Percentiles rank a stretch among this genome's conserved stretches.
Evolutionary conservation across 2,113 vertebrate species (phyloP).

Genomic region (Podocnemis expansa): DNA sequence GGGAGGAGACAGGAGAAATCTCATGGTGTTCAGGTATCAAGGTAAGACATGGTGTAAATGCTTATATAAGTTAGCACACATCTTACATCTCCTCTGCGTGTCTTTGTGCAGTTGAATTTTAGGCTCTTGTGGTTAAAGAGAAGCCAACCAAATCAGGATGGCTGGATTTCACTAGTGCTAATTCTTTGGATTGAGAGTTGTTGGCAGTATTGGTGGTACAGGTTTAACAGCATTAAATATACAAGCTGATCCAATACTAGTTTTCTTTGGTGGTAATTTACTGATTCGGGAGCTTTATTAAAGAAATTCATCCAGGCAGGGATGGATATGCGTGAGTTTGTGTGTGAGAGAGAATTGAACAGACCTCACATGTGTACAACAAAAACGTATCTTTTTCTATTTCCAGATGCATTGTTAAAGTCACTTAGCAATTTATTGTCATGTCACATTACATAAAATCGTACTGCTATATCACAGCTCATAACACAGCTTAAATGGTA

Average conservation of each 20-base stretch:
- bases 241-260: not conserved
- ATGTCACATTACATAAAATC: conserved; percentile 66
- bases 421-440: conserved; percentile 49
- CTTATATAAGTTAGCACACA: not conserved
- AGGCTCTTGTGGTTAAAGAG: not conserved
- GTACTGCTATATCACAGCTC: conserved; percentile 25
- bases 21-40: not conserved
- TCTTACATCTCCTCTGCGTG: not conserved
- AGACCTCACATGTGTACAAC: not conserved
- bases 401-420: conserved; percentile 24
- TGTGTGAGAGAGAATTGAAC: not conserved
- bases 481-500: conserved; percentile 57
- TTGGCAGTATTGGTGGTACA: rapidly evolving
- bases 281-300: not conserved
- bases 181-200: not conserved
- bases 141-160: not conserved
- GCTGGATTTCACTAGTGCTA: not conserved
- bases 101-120: not conserved
- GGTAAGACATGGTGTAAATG: not conserved
- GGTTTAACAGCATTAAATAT: not conserved
- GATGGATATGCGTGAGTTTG: not conserved
- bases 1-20: not conserved
- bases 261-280: not conserved
- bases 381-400: conserved; percentile 30
- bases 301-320: not conserved